A percentile compares a stretch with the other conserved stretches of the same genome.
Conservation (phyloP, 1,140 invertebrate genomes). For the Orussus abietinus region DNA sequence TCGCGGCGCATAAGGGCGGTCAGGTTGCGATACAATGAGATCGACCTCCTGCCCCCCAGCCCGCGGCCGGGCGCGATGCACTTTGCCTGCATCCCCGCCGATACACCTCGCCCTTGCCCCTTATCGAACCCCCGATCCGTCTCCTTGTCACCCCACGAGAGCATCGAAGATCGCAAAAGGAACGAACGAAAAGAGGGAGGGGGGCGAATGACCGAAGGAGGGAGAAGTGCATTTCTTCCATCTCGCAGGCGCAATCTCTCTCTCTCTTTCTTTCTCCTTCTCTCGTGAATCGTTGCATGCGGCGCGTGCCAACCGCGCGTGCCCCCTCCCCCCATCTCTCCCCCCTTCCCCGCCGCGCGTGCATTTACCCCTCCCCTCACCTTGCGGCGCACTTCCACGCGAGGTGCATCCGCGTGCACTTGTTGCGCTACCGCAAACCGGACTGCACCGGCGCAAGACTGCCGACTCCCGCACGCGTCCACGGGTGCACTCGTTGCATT, state of each 20-base stretch:
- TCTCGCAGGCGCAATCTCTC: conserved; percentile 21
- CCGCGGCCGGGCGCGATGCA: background rate
- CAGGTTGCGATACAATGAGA: conserved; percentile 12
- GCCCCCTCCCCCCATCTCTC: conserved; percentile 15
- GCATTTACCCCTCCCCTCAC: background rate
- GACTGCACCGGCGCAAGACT: background rate
- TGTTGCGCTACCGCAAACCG: no score
- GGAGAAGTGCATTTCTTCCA: conserved; percentile 31
- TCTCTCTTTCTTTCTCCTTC: conserved; percentile 6
- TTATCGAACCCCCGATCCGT: no score
- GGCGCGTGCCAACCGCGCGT: conserved; percentile 48
- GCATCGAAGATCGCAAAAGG: no score
- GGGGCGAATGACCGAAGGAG: no score
- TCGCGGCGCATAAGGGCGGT: conserved; percentile 12
- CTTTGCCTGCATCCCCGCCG: background rate
- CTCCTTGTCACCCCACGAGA: no score
- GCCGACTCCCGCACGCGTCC: background rate
- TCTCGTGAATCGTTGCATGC: conserved; percentile 38
- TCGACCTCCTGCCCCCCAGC: conserved; percentile 6
- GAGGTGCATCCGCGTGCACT: no score
- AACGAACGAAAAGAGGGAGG: no score
- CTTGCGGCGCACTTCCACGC: no score
- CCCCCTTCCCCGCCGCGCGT: background rate
- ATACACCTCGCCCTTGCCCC: conserved; percentile 1
- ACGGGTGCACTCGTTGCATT: conserved; percentile 21